Percentiles rank a stretch among this genome's conserved stretches.
These are phyloP conservation scores for Philereme transversata DNA, from an alignment of 2,888 invertebrate species.

Conservation along the genomic window DNA sequence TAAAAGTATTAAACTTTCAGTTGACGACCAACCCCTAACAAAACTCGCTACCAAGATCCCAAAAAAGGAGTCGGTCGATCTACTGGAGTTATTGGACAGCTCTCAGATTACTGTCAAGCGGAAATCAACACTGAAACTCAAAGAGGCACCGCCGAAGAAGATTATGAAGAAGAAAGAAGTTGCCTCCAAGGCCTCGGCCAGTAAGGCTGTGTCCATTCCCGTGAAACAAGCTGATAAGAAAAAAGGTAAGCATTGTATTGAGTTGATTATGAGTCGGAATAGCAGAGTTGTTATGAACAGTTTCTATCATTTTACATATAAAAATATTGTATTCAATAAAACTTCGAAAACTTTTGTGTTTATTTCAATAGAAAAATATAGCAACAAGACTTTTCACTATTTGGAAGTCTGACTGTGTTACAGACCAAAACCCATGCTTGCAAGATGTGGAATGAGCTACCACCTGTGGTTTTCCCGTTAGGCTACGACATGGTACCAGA, in stretches of 20 bases:
- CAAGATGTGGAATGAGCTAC: too few species aligned
- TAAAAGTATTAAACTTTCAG: constrained; percentile 43
- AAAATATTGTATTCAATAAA: too few species aligned
- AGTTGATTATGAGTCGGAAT: constrained; percentile 32
- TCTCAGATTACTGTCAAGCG: constrained; percentile 62
- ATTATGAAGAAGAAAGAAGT: constrained; percentile 63
- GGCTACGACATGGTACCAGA: too few species aligned
- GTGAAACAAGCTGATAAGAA: constrained; percentile 62
- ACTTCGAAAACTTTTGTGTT: too few species aligned
- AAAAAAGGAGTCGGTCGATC: constrained; percentile 68
- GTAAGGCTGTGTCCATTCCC: constrained; percentile 48
- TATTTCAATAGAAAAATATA: too few species aligned
- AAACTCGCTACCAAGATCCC: constrained; percentile 69
- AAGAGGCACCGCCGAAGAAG: constrained; percentile 54
- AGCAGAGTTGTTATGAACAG: constrained; percentile 51
- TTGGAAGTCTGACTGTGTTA: too few species aligned
- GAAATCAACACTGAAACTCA: constrained; percentile 62
- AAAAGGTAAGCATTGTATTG: constrained; percentile 68
- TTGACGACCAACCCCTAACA: constrained; percentile 73
- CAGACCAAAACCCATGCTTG: too few species aligned
- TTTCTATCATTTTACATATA: too few species aligned
- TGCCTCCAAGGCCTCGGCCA: constrained; percentile 54
- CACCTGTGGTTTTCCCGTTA: too few species aligned
- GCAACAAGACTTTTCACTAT: too few species aligned
- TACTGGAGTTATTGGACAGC: constrained; percentile 63